These are phyloP conservation scores for Clistopyga incitator DNA, from an alignment of 2,888 invertebrate genomes.

Conservation along the genomic window DNA sequence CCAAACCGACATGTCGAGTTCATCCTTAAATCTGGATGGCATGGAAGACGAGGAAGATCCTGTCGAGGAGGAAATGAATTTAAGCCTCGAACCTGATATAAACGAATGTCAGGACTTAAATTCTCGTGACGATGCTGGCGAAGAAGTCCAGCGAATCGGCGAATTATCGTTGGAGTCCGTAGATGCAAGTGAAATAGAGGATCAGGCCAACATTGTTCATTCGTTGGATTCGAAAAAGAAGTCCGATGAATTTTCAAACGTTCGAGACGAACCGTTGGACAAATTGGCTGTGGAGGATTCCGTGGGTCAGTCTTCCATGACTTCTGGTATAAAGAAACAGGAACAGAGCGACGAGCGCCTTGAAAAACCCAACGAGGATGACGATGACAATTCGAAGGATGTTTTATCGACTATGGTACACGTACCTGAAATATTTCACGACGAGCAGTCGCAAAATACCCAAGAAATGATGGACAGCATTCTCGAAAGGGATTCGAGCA, in stretches of 20 bases:
- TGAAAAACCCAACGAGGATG: conserved; percentile 41
- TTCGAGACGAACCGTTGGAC: neutral
- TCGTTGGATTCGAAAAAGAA: conserved; percentile 68
- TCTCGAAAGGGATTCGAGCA: conserved; percentile 67
- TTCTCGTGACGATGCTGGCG: neutral
- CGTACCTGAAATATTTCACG: conserved; percentile 70
- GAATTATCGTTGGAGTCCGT: conserved; percentile 2
- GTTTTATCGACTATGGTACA: conserved; percentile 63
- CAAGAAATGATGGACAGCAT: conserved; percentile 72
- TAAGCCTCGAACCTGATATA: conserved; percentile 36
- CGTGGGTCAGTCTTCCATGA: conserved; percentile 30
- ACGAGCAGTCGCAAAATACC: conserved; percentile 69
- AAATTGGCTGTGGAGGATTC: conserved; percentile 46
- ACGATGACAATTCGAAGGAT: conserved; percentile 54
- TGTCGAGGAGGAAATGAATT: conserved; percentile 44
- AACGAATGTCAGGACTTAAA: neutral
- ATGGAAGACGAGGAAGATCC: conserved; percentile 50
- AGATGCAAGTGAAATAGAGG: conserved; percentile 49
- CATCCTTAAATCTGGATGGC: neutral
- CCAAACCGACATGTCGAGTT: neutral
- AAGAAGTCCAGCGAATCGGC: neutral
- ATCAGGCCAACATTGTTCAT: conserved; percentile 63
- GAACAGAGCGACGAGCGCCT: conserved; percentile 46
- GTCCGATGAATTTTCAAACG: conserved; percentile 25
- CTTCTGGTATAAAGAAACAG: conserved; percentile 11